Evolutionary conservation across 1,140 invertebrate species (phyloP), one percentile per base, ranked within the genome.

Genomic region (Tribolium castaneum): DNA sequence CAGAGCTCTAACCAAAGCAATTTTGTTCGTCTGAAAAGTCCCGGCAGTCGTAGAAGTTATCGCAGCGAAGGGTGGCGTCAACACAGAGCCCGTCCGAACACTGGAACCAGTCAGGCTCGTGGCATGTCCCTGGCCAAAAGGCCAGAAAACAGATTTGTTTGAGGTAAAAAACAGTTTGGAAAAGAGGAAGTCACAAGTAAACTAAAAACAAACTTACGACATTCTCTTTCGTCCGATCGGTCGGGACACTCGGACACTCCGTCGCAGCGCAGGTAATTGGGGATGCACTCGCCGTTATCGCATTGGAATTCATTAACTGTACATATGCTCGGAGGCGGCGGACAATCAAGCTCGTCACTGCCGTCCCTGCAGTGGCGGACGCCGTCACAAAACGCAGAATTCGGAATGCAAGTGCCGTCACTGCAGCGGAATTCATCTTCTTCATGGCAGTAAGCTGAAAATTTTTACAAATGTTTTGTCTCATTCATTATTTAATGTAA

Each of bases 21-120:
- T 94, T 92, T 87, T 94, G 92, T 90, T 98, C 96, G 88, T 98
- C 96, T 81, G 94, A 96, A 90, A 94, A 93, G 89, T 97, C 96
- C 87, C 90, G 91, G 90, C 96, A 98, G 90, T 97, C 95, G 90
- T 93, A 93, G 87, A 90, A 92, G 89, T 94, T 94, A 90, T 97
- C 94, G 89, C 96, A 97, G 85, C 93, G 92, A 83, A 92, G 90
- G 79, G 89, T 87, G 82, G 86, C 84, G 76, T 90, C 90, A 84
- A 94, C 92, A 88, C 92, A 94, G 84, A 89, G 89, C 82, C 88
- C 93, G 86, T 90, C 90, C 81, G 87, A 85, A 88, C 91, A 93
- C 84, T 87, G 89, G 86, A 92, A 92, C 85, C 89, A 90, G 84
- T 91, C 90, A 83, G 90, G 90, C 84, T 91, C 88, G 86, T 89